phyloP scores from a whole-genome alignment of 2,797 vertebrate genomes.

The Microctenopoma lineatum region DNA sequence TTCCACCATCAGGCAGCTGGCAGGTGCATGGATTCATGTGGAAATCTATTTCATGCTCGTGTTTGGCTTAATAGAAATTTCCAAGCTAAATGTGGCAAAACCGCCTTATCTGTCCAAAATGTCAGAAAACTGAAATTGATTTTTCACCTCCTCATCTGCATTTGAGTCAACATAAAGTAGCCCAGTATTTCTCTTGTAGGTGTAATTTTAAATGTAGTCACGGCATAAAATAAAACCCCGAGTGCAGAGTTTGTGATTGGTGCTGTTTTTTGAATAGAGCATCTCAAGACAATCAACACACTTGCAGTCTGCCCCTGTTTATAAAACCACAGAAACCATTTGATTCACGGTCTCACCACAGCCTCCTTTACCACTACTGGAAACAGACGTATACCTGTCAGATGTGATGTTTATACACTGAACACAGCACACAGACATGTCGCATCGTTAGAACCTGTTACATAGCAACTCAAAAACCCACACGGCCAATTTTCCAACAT shows the following conservation, averaged over 20 bases:
- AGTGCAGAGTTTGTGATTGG: constrained; percentile 11
- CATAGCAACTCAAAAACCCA: constrained; percentile 1
- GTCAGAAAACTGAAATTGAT: constrained; percentile 68
- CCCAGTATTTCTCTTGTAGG: constrained; percentile 28
- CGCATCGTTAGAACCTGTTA: constrained; percentile 17
- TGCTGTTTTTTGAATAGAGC: constrained; percentile 21
- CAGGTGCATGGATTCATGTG: constrained; percentile 83
- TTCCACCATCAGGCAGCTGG: constrained; percentile 80
- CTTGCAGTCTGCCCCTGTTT: constrained; percentile 21
- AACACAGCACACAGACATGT: constrained; percentile 24
- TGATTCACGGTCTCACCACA: constrained; percentile 42
- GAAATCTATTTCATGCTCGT: constrained; percentile 84
- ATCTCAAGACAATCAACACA: not conserved
- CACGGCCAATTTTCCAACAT: constrained; percentile 23
- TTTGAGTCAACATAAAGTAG: constrained; percentile 38
- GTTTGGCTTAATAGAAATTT: constrained; percentile 84
- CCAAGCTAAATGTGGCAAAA: constrained; percentile 72
- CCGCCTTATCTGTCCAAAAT: constrained; percentile 67
- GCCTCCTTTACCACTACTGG: constrained; percentile 2
- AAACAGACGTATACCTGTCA: constrained; percentile 25
- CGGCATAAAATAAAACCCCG: constrained; percentile 29
- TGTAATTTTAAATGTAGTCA: constrained; percentile 48
- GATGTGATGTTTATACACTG: constrained; percentile 13
- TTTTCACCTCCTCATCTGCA: constrained; percentile 58
- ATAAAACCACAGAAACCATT: constrained; percentile 19